Evolutionary conservation across 1,140 invertebrate genomes (phyloP), one percentile per base, ranked within the genome.

Genomic region (Amyelois transitella): DNA sequence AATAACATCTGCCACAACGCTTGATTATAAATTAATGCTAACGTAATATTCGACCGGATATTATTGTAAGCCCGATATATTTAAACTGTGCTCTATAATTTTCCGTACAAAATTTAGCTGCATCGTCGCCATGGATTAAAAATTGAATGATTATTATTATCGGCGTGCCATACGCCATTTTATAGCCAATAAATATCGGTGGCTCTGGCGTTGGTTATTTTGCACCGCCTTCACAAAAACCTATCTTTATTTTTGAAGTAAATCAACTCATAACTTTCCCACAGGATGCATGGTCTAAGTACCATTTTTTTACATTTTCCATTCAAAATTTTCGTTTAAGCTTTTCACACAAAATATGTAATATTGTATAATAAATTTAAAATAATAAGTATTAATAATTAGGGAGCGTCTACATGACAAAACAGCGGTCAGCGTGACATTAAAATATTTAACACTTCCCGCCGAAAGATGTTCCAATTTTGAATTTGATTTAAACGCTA

Each of bases 381-480:
- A 55, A 52, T 38, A 57, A 53, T 55, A 68, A 60, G n/a, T n/a
- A 73, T 62, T 66, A 70, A 72, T 73, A 69, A 74, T 69, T 64
- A 68, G 68, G 64, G 69, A 63, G 53, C 62, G 61, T 49, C 55
- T 64, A 69, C 61, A 69, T 75, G 72, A 80, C 72, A 75, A 77
- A 75, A 67, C 64, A 58, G 58, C 53, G n/a, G 72, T 68, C 67
- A 51, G 53, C 62, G 68, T 58, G 75, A 81, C 77, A 69, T 75
- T 77, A 77, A 77, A 78, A 77, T 73, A 86, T 84, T 82, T 68
- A 65, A 73, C 69, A 77, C 69, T 80, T 86, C 82, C 82, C 72
- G 73, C 58, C 75, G 70, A 81, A 81, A 75, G 72, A 77, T 84
- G 80, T 75, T 79, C 80, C 76, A 84, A 82, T 86, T 86, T 82